phyloP scores from a whole-genome alignment of 2,113 vertebrate species.

The Salvator merianae region DNA sequence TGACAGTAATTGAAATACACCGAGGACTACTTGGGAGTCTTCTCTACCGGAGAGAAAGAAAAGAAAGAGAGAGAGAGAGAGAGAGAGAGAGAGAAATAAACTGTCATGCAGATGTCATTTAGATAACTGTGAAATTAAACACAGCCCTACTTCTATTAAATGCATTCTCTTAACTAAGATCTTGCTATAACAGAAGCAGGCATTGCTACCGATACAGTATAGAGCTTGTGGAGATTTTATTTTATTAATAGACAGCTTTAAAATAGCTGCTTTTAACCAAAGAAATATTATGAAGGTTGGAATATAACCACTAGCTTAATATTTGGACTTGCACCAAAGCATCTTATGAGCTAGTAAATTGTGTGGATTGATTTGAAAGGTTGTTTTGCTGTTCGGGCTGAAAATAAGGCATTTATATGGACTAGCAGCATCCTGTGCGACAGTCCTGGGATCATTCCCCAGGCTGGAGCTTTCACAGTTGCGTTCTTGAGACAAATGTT shows the following conservation, averaged over 20 bases:
- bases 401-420: too few species aligned
- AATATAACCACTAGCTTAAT: neutral
- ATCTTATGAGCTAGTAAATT: neutral
- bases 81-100: neutral
- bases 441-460: too few species aligned
- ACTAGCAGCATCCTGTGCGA: neutral
- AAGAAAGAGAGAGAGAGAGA: too few species aligned
- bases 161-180: neutral
- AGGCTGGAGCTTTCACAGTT: too few species aligned
- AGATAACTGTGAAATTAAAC: conserved; percentile 2
- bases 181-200: neutral
- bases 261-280: neutral
- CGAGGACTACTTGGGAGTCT: neutral
- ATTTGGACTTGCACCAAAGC: neutral
- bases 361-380: neutral
- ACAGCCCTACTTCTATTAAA: neutral
- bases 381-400: neutral
- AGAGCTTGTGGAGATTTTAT: neutral
- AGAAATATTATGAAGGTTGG: neutral
- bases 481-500: too few species aligned
- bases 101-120: neutral
- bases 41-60: conserved; percentile 30
- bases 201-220: neutral
- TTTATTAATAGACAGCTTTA: neutral
- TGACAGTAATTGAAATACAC: conserved; percentile 33